phyloP scores from a whole-genome alignment of 2,888 invertebrate genomes.

The Heliconius ismenius region DNA sequence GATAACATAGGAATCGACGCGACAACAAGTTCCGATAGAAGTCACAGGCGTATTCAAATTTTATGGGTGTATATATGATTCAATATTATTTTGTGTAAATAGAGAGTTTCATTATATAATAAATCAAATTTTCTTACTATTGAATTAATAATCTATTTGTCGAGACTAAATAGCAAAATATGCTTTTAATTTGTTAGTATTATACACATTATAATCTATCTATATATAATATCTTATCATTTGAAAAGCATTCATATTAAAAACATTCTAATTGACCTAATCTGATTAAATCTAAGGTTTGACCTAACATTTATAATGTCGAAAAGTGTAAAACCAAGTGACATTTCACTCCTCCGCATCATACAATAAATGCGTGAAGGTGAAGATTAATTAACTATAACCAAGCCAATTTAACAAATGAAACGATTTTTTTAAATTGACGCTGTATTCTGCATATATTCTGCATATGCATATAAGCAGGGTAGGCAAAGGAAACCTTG shows the following conservation, averaged over 20 bases:
- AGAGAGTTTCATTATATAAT: background rate
- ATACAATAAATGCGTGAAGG: background rate
- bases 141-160: background rate
- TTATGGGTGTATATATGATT: conserved; percentile 2
- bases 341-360: background rate
- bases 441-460: too few species aligned
- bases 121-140: background rate
- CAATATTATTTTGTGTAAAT: background rate
- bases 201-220: too few species aligned
- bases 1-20: conserved; percentile 28
- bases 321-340: background rate
- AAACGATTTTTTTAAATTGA: background rate
- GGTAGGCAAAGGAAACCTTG: too few species aligned
- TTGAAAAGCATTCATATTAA: too few species aligned
- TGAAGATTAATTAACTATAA: background rate
- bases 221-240: too few species aligned
- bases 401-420: background rate
- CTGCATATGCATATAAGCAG: too few species aligned
- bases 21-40: conserved; percentile 28
- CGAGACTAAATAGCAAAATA: too few species aligned
- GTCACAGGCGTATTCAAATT: conserved; percentile 22
- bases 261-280: too few species aligned
- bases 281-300: background rate
- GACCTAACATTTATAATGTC: background rate
- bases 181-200: too few species aligned